Evolutionary conservation across 2,113 vertebrate genomes (phyloP).

Genomic region (Engystomops pustulosus): DNA sequence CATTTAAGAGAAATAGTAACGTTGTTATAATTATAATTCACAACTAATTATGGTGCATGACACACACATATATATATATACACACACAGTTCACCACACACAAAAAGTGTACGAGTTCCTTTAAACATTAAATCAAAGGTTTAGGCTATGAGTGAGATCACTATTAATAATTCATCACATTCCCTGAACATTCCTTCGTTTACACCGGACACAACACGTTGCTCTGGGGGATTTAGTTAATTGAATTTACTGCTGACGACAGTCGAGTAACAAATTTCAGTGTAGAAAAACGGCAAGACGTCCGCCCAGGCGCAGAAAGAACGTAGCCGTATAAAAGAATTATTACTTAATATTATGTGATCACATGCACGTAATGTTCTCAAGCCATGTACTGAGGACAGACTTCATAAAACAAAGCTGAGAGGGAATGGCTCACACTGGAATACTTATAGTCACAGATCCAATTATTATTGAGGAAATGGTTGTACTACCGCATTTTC

Average conservation of each 20-base stretch:
- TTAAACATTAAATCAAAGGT: background rate
- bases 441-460: background rate
- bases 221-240: constrained; percentile 38
- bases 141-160: background rate
- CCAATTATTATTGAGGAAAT: background rate
- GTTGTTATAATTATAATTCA: too few species aligned
- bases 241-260: constrained; percentile 41
- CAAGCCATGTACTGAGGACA: background rate
- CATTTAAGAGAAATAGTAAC: too few species aligned
- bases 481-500: background rate
- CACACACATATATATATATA: too few species aligned
- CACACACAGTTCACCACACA: too few species aligned
- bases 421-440: background rate
- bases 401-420: background rate
- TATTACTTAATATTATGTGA: background rate
- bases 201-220: background rate
- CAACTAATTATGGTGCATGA: too few species aligned
- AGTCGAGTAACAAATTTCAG: constrained; percentile 5
- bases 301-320: background rate
- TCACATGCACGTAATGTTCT: constrained; percentile 1
- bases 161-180: background rate
- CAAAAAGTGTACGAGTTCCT: background rate
- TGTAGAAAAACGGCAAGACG: background rate
- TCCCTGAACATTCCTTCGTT: background rate
- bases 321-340: constrained; percentile 10